phyloP scores from a whole-genome alignment of 1,140 invertebrate species.

The Macrostomum lignano region DNA sequence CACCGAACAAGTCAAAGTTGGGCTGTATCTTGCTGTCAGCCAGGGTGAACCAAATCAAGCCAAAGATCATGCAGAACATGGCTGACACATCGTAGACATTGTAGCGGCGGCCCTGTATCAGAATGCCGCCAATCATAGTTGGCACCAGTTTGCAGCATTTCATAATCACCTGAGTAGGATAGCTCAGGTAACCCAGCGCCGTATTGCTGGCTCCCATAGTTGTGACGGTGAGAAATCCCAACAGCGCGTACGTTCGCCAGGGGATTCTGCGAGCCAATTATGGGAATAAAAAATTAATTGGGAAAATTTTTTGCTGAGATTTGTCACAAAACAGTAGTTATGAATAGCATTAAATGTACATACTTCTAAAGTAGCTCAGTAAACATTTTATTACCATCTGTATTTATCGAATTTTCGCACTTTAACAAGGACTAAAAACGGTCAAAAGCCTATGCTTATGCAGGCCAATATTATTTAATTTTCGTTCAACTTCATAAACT shows the following conservation, averaged over 20 bases:
- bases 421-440: too few species aligned
- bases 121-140: conserved; percentile 58
- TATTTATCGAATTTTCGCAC: too few species aligned
- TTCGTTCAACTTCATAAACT: too few species aligned
- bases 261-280: too few species aligned
- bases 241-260: conserved; percentile 42
- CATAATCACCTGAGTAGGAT: conserved; percentile 37
- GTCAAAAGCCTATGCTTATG: too few species aligned
- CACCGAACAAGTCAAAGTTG: conserved; percentile 44
- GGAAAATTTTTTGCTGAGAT: too few species aligned
- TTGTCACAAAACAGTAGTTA: too few species aligned
- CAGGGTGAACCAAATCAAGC: conserved; percentile 61
- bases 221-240: conserved; percentile 57
- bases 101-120: conserved; percentile 41
- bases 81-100: conserved; percentile 44
- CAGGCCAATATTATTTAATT: too few species aligned
- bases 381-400: too few species aligned
- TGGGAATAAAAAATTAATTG: too few species aligned
- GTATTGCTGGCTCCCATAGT: conserved; percentile 86
- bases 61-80: conserved; percentile 56
- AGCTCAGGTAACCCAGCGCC: conserved; percentile 73
- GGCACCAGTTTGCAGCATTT: conserved; percentile 76
- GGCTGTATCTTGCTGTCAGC: conserved; percentile 64
- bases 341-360: too few species aligned
- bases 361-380: too few species aligned